phyloP scores from a whole-genome alignment of 2,888 invertebrate species.

The Fabriciana adippe region DNA sequence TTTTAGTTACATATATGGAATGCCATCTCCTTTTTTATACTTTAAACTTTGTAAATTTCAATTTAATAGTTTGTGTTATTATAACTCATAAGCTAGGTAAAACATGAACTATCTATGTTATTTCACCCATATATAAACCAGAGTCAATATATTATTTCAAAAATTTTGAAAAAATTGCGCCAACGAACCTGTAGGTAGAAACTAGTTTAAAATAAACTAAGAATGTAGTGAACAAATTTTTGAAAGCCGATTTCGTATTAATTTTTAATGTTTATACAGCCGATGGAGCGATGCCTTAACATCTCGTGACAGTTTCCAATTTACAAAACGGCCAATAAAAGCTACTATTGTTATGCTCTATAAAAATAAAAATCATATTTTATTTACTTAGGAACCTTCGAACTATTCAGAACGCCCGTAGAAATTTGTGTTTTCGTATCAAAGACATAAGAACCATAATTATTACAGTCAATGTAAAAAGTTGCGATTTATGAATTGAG shows the following conservation, averaged over 20 bases:
- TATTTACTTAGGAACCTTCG: constrained; percentile 53
- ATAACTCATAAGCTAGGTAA: too few relatives aligned
- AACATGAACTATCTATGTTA: too few relatives aligned
- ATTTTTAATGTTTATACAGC: constrained; percentile 67
- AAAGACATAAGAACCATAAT: constrained; percentile 42
- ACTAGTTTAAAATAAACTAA: neutral
- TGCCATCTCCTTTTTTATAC: too few relatives aligned
- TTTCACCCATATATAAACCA: too few relatives aligned
- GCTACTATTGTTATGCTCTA: constrained; percentile 64
- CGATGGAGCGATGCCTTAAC: constrained; percentile 66
- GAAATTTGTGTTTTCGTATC: constrained; percentile 40
- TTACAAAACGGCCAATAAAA: constrained; percentile 76
- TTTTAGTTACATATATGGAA: too few relatives aligned
- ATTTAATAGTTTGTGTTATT: too few relatives aligned
- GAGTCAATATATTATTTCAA: too few relatives aligned
- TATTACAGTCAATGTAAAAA: constrained; percentile 18
- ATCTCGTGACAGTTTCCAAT: constrained; percentile 71
- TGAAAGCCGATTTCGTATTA: constrained; percentile 35
- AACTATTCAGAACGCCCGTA: constrained; percentile 8
- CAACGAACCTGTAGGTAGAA: too few relatives aligned
- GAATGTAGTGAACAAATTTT: neutral
- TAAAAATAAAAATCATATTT: constrained; percentile 59
- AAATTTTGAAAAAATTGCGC: too few relatives aligned
- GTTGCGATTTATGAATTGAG: constrained; percentile 45
- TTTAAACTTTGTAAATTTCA: too few relatives aligned